Conservation (phyloP, 2,797 vertebrate genomes). For the Fundulus diaphanus region DNA sequence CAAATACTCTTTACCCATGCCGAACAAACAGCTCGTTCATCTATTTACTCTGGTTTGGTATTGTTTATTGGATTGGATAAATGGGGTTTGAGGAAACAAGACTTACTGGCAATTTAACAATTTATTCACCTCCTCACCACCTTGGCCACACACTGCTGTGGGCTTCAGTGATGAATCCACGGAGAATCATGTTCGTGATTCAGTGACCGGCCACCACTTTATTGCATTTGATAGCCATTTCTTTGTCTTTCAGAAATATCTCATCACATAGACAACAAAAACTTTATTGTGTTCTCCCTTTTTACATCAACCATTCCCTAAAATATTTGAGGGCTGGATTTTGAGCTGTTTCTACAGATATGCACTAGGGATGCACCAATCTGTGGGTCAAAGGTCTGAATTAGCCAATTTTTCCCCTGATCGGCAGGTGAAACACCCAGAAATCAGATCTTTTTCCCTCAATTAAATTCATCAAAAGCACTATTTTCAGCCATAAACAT, state of each 20-base stretch:
- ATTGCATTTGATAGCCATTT: neutral
- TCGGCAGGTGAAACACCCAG: no score
- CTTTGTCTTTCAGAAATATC: neutral
- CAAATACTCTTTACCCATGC: neutral
- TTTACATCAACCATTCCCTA: neutral
- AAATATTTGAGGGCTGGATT: neutral
- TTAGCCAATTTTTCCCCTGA: neutral
- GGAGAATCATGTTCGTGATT: neutral
- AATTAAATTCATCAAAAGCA: no score
- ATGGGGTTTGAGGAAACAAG: neutral
- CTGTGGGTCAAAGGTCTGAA: neutral
- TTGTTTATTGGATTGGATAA: neutral
- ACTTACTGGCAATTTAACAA: no score
- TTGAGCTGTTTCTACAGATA: neutral
- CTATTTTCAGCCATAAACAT: no score
- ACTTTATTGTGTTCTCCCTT: neutral
- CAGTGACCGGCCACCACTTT: neutral
- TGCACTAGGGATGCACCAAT: neutral
- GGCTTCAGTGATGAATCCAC: neutral
- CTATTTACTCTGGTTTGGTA: neutral
- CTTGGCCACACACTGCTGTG: no score
- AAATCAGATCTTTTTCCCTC: no score
- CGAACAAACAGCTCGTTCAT: neutral
- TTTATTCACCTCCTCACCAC: no score
- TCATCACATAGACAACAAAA: neutral